phyloP scores from a whole-genome alignment of 2,888 invertebrate species.

The Drosophila austrosaltans region DNA sequence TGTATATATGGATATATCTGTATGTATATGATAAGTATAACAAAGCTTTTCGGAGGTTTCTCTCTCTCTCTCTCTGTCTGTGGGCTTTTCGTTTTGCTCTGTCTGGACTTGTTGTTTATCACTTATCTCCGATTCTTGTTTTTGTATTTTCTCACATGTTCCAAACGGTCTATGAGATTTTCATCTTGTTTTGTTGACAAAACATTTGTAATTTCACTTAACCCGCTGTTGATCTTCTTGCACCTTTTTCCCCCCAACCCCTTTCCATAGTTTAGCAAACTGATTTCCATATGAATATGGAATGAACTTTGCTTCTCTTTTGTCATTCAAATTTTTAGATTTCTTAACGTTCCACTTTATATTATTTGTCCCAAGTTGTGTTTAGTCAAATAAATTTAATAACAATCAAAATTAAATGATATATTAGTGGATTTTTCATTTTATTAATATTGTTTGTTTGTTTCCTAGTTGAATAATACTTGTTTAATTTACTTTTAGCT shows the following conservation, averaged over 20 bases:
- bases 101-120: background rate
- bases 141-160: slow-evolving; percentile 6
- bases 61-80: slow-evolving; percentile 2
- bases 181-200: background rate
- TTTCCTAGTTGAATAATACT: too few relatives aligned
- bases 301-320: background rate
- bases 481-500: too few relatives aligned
- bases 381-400: too few relatives aligned
- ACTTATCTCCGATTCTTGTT: background rate
- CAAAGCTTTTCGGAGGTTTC: slow-evolving; percentile 2
- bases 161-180: slow-evolving; percentile 5
- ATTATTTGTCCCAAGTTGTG: background rate
- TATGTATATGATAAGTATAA: slow-evolving; percentile 1
- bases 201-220: slow-evolving; percentile 17
- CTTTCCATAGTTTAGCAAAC: background rate
- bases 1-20: background rate
- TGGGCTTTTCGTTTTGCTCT: background rate
- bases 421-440: too few relatives aligned
- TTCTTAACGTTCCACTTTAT: background rate
- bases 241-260: background rate
- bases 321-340: too few relatives aligned
- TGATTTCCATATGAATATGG: background rate
- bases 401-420: too few relatives aligned
- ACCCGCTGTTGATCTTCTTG: slow-evolving; percentile 8
- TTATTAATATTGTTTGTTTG: too few relatives aligned